Percentiles rank a stretch among this genome's conserved stretches.
Conservation (phyloP, 2,797 vertebrate species). For the Staurois parvus region DNA sequence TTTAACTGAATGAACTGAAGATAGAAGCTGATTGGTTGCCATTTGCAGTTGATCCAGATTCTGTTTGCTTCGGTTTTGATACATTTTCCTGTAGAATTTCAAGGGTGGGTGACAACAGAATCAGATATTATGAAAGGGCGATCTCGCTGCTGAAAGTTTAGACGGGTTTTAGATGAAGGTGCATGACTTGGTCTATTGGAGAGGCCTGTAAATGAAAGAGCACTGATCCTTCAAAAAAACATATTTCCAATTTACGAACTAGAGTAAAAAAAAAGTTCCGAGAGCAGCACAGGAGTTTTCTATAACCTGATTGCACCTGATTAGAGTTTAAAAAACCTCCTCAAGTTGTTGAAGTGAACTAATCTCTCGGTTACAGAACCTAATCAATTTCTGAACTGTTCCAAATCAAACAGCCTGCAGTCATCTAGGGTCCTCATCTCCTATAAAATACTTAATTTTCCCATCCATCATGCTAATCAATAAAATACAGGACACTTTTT, state of each 20-base stretch:
- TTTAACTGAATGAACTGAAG: no score
- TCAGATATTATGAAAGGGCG: no score
- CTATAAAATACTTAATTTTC: conserved; percentile 70
- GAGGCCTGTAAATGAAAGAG: no score
- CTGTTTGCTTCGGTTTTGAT: no score
- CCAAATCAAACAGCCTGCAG: conserved; percentile 52
- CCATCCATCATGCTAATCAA: conserved; percentile 73
- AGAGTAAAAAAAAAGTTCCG: conserved; percentile 10
- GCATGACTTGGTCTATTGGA: no score
- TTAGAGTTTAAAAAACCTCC: conserved; percentile 18
- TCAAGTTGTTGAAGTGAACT: conserved; percentile 44
- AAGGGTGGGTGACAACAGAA: no score
- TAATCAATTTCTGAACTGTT: conserved; percentile 66
- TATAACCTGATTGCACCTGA: not conserved
- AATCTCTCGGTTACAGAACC: conserved; percentile 56
- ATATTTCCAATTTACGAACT: not conserved
- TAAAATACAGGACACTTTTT: conserved; percentile 65
- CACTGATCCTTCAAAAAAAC: not conserved
- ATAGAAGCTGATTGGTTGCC: no score
- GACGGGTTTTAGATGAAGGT: no score
- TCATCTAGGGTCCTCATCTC: conserved; percentile 66
- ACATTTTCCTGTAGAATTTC: no score
- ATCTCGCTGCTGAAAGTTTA: no score
- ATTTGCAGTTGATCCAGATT: no score
- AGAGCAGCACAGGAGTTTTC: not conserved